Evolutionary conservation across 2,888 invertebrate species (phyloP), one percentile per base, ranked within the genome.

Genomic region (Melanchra persicariae): DNA sequence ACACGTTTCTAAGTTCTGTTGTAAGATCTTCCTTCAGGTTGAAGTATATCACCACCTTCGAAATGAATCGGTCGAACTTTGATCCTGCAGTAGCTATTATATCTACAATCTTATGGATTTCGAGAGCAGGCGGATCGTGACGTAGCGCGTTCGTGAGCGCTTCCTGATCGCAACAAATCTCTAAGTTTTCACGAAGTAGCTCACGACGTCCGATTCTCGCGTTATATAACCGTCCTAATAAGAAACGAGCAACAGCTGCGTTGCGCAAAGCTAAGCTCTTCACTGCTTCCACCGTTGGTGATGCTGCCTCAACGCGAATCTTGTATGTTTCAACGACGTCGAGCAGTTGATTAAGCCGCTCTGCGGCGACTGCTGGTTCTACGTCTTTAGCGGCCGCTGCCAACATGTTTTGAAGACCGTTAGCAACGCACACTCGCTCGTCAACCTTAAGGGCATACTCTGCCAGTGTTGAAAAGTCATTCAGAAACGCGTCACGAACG

Each of bases 91-190:
- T 47, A 10, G 84, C 61, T 12, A 90, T 34, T 43, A 79, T 52
- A 6, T 87, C 72, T 17, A 90, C 81, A 24, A 86, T 72, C 9
- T 83, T 77, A 0, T 89, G 85, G 2, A 77, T 60, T 10, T 83
- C 70, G 1, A 93, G 81, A 2, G 90, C 74, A 6, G 74, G 60
- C 1, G 84, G 73, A 22, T 93, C 89, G 58, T 94, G 93, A 30
- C 89, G 90, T 17, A 94, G 72, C 0, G 87, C 92, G 73, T 94
- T 94, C 0, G 91, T 4, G 49, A 91, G 92, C 0, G 93, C 91
- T 5, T 83, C 90, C 52, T 91, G 87, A n/a, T 87, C 87, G 63
- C 88, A 86, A 0, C 83, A 82, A 0, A 92, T 69, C 12, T 77
- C 71, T 63, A 93, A 91, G 26, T 90, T 89, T 61, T 88, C 87